Evolutionary conservation across 2,888 invertebrate species (phyloP).

Genomic region (Hyppa rectilinea): DNA sequence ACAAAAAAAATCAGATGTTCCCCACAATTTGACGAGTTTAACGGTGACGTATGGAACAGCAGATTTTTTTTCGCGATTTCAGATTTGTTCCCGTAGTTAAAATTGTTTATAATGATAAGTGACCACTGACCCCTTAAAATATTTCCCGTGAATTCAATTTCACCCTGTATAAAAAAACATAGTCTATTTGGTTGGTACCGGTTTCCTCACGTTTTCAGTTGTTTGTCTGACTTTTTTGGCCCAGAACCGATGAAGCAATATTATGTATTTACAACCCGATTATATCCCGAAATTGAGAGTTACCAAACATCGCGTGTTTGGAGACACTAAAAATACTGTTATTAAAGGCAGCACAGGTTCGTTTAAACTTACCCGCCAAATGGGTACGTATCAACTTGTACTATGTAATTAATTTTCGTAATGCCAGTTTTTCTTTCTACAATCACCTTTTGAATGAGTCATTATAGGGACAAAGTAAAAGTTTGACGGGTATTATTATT

Average conservation of each 20-base stretch:
- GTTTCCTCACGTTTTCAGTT: too few relatives aligned
- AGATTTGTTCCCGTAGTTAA: too few relatives aligned
- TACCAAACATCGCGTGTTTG: slow-evolving; percentile 71
- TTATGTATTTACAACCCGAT: neutral
- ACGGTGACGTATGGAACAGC: too few relatives aligned
- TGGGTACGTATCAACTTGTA: slow-evolving; percentile 65
- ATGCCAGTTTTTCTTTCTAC: slow-evolving; percentile 64
- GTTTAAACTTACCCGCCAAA: slow-evolving; percentile 75
- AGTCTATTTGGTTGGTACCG: too few relatives aligned
- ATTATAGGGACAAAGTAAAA: slow-evolving; percentile 42
- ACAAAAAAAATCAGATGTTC: too few relatives aligned
- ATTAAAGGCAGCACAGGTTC: slow-evolving; percentile 64
- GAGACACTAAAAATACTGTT: slow-evolving; percentile 68
- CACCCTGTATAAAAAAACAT: too few relatives aligned
- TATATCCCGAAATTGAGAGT: slow-evolving; percentile 55
- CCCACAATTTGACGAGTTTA: too few relatives aligned
- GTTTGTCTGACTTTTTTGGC: neutral
- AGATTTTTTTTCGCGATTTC: too few relatives aligned
- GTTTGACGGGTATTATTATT: neutral
- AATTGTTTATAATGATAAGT: too few relatives aligned
- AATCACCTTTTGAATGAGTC: slow-evolving; percentile 51
- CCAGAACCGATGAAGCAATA: slow-evolving; percentile 1
- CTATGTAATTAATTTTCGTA: slow-evolving; percentile 74
- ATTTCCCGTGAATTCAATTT: too few relatives aligned
- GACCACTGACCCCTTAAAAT: too few relatives aligned